Base-by-base conservation (phyloP, 2,888 invertebrate genomes). In the Corythucha ciliata region DNA sequence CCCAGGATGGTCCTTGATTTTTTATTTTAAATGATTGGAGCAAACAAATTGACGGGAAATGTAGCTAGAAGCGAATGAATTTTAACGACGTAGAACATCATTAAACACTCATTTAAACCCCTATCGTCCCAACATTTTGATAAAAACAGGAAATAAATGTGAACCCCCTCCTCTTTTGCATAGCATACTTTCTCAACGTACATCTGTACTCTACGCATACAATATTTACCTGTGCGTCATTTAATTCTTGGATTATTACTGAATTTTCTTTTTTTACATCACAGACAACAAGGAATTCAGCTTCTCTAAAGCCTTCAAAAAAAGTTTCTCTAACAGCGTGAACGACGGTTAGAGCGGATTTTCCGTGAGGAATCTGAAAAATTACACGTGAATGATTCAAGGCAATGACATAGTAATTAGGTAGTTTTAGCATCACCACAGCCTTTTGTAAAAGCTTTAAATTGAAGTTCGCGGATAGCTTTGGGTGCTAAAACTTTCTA, bases 221-320 rank as follows among this genome's bases (percentile, higher is more conserved):
- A 14, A 27, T 33, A 65, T 66, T 68, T 69, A 83, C 83, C 75
- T 87, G 86, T 64, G 86, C 81, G 70, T 84, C 82, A 71, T 87
- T 83, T 41, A 90, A 72, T 70, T 89, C 87, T 65, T 84, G 80
- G 59, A 90, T 77, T 60, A 87, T 74, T 63, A 76, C 74, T 56
- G 78, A 73, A 61, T 76, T 77, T 68, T 89, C 88, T 67, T 87
- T 89, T 60, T 80, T 77, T 40, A 86, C 85, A 72, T 91, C 90
- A 72, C 91, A 90, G 22, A 88, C 91, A 62, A 88, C 88, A 53
- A 89, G 76, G 72, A 91, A 91, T 66, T 90, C 90, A 16, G 82
- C 85, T 69, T 91, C 90, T 60, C 81, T 72, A 63, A 83, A 79
- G 26, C 81, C 80, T 53, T 69, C 70, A 63, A 86, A 79, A 70